phyloP scores from a whole-genome alignment of 2,797 vertebrate genomes.

The Prunella strophiata region DNA sequence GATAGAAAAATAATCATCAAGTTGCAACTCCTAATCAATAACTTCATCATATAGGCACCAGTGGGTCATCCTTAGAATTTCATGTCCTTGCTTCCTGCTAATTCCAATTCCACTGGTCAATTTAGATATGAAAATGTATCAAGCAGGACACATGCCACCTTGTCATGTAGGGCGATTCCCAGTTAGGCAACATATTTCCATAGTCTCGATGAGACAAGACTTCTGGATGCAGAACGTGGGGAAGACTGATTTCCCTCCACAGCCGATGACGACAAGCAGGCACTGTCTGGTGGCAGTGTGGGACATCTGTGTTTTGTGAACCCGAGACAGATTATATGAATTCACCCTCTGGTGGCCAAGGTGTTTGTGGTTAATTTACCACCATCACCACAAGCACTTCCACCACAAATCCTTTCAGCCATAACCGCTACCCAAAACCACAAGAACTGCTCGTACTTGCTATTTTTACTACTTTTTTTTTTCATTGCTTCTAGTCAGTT shows the following conservation, averaged over 20 bases:
- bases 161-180: background rate
- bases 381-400: background rate
- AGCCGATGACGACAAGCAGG: fast-evolving
- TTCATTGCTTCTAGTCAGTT: background rate
- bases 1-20: background rate
- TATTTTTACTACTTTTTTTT: background rate
- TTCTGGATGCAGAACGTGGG: background rate
- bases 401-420: slow-evolving; percentile 16
- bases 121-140: background rate
- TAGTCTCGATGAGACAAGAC: fast-evolving
- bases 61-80: background rate
- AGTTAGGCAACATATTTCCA: background rate
- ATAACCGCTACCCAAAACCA: background rate
- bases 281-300: fast-evolving
- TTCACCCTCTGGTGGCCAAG: background rate
- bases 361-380: background rate
- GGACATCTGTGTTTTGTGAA: background rate
- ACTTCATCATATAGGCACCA: background rate
- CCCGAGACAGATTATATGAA: background rate
- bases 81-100: background rate
- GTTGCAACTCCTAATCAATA: background rate
- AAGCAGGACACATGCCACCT: background rate
- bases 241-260: background rate
- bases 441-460: background rate
- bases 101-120: background rate